Evolutionary conservation across 2,888 invertebrate species (phyloP).

Genomic region (Acleris sparsana): DNA sequence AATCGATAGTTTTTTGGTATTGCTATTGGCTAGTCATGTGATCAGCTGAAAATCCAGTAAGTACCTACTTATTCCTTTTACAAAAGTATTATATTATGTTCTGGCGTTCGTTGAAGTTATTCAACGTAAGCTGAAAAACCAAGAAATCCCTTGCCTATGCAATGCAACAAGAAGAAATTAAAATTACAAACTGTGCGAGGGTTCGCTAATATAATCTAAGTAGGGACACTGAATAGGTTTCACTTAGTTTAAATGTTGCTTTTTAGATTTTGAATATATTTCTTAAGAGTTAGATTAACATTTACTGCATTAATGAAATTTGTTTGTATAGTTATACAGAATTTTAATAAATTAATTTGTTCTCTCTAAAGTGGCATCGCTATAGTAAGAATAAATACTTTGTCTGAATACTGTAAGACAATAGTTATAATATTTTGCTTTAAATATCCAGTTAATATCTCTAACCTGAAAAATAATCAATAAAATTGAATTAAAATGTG

Average conservation of each 20-base stretch:
- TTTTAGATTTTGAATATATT: slow-evolving; percentile 47
- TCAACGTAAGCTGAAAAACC: no score
- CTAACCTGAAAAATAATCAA: slow-evolving; percentile 71
- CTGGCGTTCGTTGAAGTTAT: no score
- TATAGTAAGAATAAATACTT: slow-evolving; percentile 61
- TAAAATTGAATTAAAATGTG: slow-evolving; percentile 68
- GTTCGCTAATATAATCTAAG: background rate
- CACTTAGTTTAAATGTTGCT: slow-evolving; percentile 30
- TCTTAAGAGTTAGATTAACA: slow-evolving; percentile 49
- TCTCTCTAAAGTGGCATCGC: slow-evolving; percentile 41
- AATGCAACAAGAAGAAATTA: no score
- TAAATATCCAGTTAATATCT: slow-evolving; percentile 66
- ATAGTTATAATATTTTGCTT: slow-evolving; percentile 70
- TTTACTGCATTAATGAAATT: slow-evolving; percentile 54
- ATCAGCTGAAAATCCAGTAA: no score
- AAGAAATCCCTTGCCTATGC: no score
- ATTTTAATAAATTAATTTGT: slow-evolving; percentile 50
- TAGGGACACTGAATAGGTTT: slow-evolving; percentile 11
- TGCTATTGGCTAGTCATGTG: no score
- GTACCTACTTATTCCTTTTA: no score
- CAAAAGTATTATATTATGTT: no score
- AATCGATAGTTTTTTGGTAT: no score
- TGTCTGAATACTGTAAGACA: slow-evolving; percentile 62
- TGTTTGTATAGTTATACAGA: slow-evolving; percentile 74
- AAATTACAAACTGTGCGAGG: no score